Conservation (phyloP, 2,113 vertebrate species). For the Redunca redunca region DNA sequence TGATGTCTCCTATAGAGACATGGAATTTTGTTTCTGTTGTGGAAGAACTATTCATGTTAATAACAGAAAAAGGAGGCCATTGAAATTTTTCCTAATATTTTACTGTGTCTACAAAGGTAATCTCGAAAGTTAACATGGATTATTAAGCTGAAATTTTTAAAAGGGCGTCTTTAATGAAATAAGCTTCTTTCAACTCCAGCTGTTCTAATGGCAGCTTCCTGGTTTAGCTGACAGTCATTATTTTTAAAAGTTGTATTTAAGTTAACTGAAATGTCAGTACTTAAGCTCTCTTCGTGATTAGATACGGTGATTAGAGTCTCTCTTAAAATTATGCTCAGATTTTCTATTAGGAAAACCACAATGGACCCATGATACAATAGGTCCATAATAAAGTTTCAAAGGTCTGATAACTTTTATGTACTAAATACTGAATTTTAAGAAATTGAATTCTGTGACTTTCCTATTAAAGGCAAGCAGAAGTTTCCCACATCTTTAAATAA, state of each 20-base stretch:
- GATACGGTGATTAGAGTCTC: constrained; percentile 3
- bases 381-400: constrained; percentile 32
- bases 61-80: neutral
- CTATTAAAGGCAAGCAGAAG: constrained; percentile 22
- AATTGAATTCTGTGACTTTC: constrained; percentile 28
- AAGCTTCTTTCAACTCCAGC: neutral
- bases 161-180: neutral
- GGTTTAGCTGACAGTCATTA: constrained; percentile 50
- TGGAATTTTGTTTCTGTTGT: neutral
- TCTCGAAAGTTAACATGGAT: neutral
- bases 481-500: constrained; percentile 41
- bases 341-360: neutral
- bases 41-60: constrained; percentile 14
- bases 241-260: constrained; percentile 48
- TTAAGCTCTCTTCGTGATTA: constrained; percentile 43
- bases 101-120: constrained; percentile 13
- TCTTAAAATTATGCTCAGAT: constrained; percentile 28
- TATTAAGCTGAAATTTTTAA: neutral
- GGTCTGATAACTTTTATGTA: constrained; percentile 17
- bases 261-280: constrained; percentile 33
- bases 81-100: neutral
- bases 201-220: constrained; percentile 29
- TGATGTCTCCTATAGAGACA: neutral
- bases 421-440: constrained; percentile 16
- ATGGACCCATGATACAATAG: constrained; percentile 30